A percentile compares a stretch with the other conserved stretches of the same genome.
These are phyloP conservation scores for Netelia inedita DNA, from an alignment of 2,888 invertebrate genomes.

Conservation along the genomic window DNA sequence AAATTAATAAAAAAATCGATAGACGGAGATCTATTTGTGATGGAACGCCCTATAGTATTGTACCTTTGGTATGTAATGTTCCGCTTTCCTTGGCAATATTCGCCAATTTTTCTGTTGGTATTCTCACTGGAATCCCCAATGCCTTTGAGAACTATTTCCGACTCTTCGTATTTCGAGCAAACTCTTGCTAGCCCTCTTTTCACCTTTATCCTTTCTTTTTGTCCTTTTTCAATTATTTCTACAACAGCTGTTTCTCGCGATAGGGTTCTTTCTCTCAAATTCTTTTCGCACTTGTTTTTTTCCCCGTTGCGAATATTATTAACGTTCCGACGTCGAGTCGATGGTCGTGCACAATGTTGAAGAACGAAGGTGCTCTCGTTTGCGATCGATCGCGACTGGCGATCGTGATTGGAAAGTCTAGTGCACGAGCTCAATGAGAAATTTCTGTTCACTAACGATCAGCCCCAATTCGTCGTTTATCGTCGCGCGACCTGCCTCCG, in stretches of 20 bases:
- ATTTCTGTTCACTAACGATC: constrained; percentile 4
- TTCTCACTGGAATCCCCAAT: constrained; percentile 11
- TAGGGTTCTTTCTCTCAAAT: neutral
- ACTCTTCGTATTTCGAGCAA: neutral
- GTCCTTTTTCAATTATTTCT: neutral
- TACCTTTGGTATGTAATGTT: constrained; percentile 26
- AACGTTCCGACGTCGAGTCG: neutral
- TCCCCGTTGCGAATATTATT: neutral
- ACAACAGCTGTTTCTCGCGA: neutral
- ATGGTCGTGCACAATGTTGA: neutral
- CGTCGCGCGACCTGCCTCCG: neutral
- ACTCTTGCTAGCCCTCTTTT: neutral
- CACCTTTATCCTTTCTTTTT: neutral
- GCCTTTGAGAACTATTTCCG: neutral
- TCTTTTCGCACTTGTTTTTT: neutral
- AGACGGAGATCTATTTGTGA: neutral
- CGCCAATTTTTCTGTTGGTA: neutral
- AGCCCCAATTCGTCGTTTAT: neutral
- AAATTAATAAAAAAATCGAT: no score
- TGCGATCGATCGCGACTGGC: constrained; percentile 3
- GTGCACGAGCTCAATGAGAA: neutral
- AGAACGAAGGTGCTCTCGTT: neutral
- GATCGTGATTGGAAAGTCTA: neutral
- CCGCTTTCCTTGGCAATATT: constrained; percentile 28
- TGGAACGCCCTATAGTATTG: neutral